Evolutionary conservation across 2,888 invertebrate species (phyloP), one percentile per base, ranked within the genome.

Genomic region (Plusia festucae): DNA sequence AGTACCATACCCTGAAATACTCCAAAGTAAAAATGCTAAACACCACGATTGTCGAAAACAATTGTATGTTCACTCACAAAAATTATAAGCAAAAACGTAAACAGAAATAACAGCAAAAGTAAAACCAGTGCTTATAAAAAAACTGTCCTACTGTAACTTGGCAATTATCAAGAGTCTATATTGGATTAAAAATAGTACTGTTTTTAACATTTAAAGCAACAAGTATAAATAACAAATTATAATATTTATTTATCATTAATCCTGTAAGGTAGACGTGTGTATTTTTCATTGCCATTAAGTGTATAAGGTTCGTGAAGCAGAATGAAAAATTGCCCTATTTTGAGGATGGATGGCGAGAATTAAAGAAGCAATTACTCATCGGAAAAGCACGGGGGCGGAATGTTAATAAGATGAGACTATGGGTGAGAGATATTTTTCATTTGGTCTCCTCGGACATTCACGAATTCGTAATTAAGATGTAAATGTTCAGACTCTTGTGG

Each of bases 301-400:
- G 82, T 85, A 88, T 82, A 85, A 86, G 84, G 77, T 76, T 81
- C 71, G 88, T 82, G 88, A 86, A 90, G 82, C 82, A 78, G 86
- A 92, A 93, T 93, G 94, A 95, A 94, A 94, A 94, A 94, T 94
- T 88, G 89, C 93, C 90, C 91, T 91, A 93, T 94, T 94, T 94
- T 91, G 91, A 93, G 92, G 93, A 95, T 95, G 93, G 93, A 95
- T 95, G 95, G 91, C 92, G 90, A 87, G 91, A 95, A 95, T 95
- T 95, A 95, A 95, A 95, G 92, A 92, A 93, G 94, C 94, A 95
- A 95, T 95, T 94, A 93, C 94, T 95, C 95, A 95, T 95, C 93
- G 90, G 87, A 89, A 88, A 91, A 87, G 90, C 86, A 91, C 93
- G 88, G 89, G 93, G 93, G 92, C 85, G 91, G 93, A 93, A 95